Evolutionary conservation across 1,140 invertebrate species (phyloP), one percentile per base, ranked within the genome.

Genomic region (Octopus sinensis): DNA sequence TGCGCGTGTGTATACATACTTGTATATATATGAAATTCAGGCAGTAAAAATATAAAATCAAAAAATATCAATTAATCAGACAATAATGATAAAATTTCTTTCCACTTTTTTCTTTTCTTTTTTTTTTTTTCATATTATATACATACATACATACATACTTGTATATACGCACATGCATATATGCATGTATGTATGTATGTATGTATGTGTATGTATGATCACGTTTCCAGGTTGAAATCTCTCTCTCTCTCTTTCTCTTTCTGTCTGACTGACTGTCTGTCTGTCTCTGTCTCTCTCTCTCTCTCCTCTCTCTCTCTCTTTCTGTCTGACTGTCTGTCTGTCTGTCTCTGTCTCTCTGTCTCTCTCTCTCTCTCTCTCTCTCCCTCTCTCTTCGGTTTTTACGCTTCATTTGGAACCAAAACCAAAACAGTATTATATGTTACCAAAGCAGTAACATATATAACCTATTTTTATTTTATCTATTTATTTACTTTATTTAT

Each of bases 161-260:
- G 2, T 43, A 2, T 43, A 43, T 43, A 2, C 2, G 2, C 2
- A 2, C 2, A 43, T 43, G 30, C 2, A 43, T 43, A 2, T 43
- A 43, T 43, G 30, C 2, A 43, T 43, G 30, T 43, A 43, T 43
- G 30, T 43, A 43, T 43, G 30, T 43, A 43, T 43, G 30, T 43
- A 43, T 43, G 30, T 43, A 43, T 43, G 30, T 56, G 85, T 85
- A 88, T 79, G 86, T 86, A n/a, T 86, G 84, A 54, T 86, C 83
- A 87, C 86, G 76, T 87, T 87, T 17, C 30, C 30, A 43, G 30
- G 30, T 43, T 43, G 30, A 43, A 43, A 43, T 43, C 30, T 43
- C 30, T 43, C 30, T 43, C 30, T 83, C 83, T 7, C 77, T 68
- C 6, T 81, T 53, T 6, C 53, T 73, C 62, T 88, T 86, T 30